A percentile compares a stretch with the other conserved stretches of the same genome.
Conservation (phyloP, 2,888 invertebrate genomes). For the Eupithecia inturbata region DNA sequence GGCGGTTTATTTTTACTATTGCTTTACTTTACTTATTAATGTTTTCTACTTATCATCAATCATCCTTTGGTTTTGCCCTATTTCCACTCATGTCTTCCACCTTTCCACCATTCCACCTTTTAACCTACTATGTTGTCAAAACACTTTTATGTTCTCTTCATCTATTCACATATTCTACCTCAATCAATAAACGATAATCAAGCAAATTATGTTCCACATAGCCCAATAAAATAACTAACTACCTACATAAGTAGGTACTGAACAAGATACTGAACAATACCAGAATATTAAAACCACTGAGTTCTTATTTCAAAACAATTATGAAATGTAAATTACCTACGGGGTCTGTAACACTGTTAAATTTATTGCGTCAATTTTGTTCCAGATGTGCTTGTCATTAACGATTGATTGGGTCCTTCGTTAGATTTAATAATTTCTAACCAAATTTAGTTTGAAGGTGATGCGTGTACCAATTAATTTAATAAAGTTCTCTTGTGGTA, state of each 20-base stretch:
- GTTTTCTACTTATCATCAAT: too few relatives aligned
- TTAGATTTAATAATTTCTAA: background rate
- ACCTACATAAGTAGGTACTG: background rate
- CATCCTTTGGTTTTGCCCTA: too few relatives aligned
- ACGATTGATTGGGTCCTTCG: background rate
- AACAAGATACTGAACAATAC: background rate
- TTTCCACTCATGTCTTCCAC: too few relatives aligned
- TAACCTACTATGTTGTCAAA: too few relatives aligned
- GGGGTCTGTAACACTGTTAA: background rate
- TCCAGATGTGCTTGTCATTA: slow-evolving; percentile 23
- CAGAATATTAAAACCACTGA: background rate
- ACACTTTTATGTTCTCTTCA: too few relatives aligned
- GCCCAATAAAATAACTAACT: background rate
- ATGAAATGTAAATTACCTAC: background rate
- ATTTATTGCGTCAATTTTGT: slow-evolving; percentile 23
- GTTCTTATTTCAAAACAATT: background rate
- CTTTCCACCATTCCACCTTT: too few relatives aligned
- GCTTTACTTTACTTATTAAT: too few relatives aligned
- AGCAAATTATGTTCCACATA: too few relatives aligned
- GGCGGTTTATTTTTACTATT: too few relatives aligned
- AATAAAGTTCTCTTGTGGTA: background rate
- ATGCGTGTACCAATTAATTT: background rate
- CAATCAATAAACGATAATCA: too few relatives aligned
- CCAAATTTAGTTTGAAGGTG: background rate
- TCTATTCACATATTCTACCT: too few relatives aligned